Conservation (phyloP, 2,797 vertebrate species). For the Prunella strophiata region DNA sequence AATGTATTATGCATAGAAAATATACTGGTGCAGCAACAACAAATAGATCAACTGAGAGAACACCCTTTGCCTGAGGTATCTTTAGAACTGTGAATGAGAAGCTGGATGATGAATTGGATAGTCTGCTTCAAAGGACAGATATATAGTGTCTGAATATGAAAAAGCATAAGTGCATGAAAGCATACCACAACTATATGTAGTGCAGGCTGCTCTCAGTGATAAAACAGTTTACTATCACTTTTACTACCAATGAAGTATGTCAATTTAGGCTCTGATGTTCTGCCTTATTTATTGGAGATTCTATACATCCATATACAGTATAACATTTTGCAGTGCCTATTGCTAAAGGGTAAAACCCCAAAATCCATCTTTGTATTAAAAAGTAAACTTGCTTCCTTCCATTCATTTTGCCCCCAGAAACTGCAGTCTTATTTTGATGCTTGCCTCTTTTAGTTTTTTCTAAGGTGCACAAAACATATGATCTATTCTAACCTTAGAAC, state of each 20-base stretch:
- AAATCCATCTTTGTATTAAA: background rate
- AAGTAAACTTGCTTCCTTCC: background rate
- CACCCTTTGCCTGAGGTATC: conserved; percentile 39
- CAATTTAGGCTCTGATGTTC: conserved; percentile 1
- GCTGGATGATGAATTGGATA: conserved; percentile 61
- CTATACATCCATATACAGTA: background rate
- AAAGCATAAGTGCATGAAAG: conserved; percentile 23
- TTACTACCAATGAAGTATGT: background rate
- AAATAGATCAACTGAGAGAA: conserved; percentile 43
- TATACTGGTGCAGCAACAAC: background rate
- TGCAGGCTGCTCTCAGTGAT: conserved; percentile 31
- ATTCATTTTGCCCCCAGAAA: background rate
- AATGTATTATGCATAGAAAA: conserved; percentile 37
- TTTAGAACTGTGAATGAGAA: conserved; percentile 31
- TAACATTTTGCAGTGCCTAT: background rate
- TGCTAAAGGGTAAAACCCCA: background rate
- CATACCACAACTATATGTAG: background rate
- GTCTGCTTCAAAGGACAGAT: conserved; percentile 52
- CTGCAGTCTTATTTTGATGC: background rate
- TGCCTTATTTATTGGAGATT: background rate
- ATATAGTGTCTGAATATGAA: conserved; percentile 60
- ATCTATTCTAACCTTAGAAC: background rate
- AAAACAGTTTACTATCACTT: conserved; percentile 40
- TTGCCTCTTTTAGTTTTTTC: background rate
- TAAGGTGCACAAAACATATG: background rate